Conservation (phyloP, 2,797 vertebrate genomes). For the Sebastes ruberrimus region DNA sequence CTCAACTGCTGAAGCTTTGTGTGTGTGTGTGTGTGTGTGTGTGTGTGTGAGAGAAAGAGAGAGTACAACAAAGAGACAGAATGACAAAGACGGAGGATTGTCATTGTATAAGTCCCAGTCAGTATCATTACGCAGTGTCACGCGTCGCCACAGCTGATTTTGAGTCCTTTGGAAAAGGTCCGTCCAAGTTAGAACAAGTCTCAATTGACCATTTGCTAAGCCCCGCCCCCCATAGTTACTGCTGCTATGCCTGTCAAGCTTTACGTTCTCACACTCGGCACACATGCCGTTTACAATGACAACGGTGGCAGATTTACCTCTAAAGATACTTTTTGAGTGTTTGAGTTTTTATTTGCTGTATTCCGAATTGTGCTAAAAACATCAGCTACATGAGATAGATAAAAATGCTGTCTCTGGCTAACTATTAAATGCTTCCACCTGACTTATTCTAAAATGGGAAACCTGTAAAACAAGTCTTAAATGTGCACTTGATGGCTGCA, state of each 20-base stretch:
- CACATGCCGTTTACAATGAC: not conserved
- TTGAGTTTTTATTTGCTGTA: no score
- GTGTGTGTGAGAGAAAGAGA: not conserved
- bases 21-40: constrained; percentile 10
- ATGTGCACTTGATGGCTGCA: no score
- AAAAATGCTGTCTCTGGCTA: no score
- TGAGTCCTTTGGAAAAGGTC: not conserved
- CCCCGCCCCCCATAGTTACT: not conserved
- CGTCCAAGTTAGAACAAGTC: constrained; percentile 3
- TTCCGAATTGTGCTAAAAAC: no score
- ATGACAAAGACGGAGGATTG: constrained; percentile 20
- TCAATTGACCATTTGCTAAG: not conserved
- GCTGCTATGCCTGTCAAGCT: not conserved
- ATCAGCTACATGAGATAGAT: no score
- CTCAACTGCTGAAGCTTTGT: constrained; percentile 46
- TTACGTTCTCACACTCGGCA: not conserved
- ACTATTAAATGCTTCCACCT: no score
- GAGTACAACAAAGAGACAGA: constrained; percentile 22
- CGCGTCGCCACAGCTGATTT: constrained; percentile 20
- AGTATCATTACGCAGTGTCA: constrained; percentile 13
- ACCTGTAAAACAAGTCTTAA: no score
- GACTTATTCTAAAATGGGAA: no score
- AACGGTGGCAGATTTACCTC: not conserved
- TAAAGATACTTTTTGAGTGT: not conserved
- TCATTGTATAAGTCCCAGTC: not conserved